Evolutionary conservation across 92 coral and sea anemone species (phyloP).

Genomic region (Umimayanthus chanpuru): DNA sequence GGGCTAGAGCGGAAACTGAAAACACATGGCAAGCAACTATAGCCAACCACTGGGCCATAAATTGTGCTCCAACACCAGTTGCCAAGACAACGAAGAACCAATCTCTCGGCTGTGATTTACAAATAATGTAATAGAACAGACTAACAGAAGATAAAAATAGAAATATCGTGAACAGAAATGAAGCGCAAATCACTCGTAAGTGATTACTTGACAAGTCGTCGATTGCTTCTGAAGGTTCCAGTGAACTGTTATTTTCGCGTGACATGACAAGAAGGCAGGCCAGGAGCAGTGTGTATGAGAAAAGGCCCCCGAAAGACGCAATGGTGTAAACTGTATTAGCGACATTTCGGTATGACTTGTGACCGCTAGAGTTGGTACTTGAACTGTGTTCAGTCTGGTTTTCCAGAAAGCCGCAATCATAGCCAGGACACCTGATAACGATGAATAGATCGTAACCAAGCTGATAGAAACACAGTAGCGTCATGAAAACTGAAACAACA

Average conservation of each 20-base stretch:
- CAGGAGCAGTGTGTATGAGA: slow-evolving; percentile 63
- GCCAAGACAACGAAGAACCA: slow-evolving; percentile 56
- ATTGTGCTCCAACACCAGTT: slow-evolving; percentile 76
- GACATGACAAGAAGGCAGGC: slow-evolving; percentile 51
- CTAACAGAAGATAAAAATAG: slow-evolving; percentile 60
- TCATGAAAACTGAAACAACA: slow-evolving; percentile 51
- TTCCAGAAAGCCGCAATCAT: slow-evolving; percentile 71
- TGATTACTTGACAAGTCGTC: slow-evolving; percentile 53
- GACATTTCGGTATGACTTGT: slow-evolving; percentile 52
- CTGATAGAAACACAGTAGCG: slow-evolving; percentile 53
- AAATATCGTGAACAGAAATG: slow-evolving; percentile 35
- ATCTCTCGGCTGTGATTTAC: slow-evolving; percentile 51
- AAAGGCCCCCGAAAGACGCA: slow-evolving; percentile 61
- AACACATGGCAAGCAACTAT: slow-evolving; percentile 77
- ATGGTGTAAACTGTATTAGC: slow-evolving; percentile 73
- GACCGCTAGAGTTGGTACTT: slow-evolving; percentile 28
- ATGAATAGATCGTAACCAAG: slow-evolving; percentile 69
- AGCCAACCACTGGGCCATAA: slow-evolving; percentile 76
- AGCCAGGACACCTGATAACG: slow-evolving; percentile 66
- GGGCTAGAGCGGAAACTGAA: slow-evolving; percentile 61
- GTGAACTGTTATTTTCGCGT: slow-evolving; percentile 14
- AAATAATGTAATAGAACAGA: slow-evolving; percentile 65
- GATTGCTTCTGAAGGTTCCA: slow-evolving; percentile 46
- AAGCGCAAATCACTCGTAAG: slow-evolving; percentile 41
- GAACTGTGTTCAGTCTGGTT: slow-evolving; percentile 48